Evolutionary conservation across 2,113 vertebrate genomes (phyloP).

Genomic region (Smithornis capensis): DNA sequence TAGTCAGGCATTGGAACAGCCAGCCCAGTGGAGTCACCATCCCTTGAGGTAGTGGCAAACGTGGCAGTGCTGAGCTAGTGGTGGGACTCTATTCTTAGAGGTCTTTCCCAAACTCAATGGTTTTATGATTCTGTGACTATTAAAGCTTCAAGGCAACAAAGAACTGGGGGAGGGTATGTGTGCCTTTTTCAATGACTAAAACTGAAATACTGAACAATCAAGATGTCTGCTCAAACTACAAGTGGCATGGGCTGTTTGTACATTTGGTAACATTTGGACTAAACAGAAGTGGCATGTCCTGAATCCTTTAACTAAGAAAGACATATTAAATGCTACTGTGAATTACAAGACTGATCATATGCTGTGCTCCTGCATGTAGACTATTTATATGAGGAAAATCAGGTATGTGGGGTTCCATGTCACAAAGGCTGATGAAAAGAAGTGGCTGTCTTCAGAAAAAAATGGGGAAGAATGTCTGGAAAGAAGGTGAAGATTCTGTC

Average conservation of each 20-base stretch:
- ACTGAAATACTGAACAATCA: not conserved
- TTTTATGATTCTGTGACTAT: not conserved
- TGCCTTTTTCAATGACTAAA: not conserved
- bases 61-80: not conserved
- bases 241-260: not conserved
- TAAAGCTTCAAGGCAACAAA: not conserved
- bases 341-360: not conserved
- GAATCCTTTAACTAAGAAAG: not conserved
- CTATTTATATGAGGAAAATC: not conserved
- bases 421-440: not conserved
- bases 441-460: not conserved
- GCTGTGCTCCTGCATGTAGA: not conserved
- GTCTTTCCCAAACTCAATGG: not conserved
- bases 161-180: rapidly evolving
- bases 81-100: not conserved
- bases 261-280: not conserved
- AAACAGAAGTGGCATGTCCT: not conserved
- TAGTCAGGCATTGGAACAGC: not conserved
- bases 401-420: not conserved
- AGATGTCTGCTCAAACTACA: not conserved
- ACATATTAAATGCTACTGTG: not conserved
- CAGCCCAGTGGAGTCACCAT: not conserved
- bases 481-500: not conserved
- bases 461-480: not conserved
- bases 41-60: not conserved